Evolutionary conservation across 1,140 invertebrate species (phyloP).

Genomic region (Artemia franciscana): DNA sequence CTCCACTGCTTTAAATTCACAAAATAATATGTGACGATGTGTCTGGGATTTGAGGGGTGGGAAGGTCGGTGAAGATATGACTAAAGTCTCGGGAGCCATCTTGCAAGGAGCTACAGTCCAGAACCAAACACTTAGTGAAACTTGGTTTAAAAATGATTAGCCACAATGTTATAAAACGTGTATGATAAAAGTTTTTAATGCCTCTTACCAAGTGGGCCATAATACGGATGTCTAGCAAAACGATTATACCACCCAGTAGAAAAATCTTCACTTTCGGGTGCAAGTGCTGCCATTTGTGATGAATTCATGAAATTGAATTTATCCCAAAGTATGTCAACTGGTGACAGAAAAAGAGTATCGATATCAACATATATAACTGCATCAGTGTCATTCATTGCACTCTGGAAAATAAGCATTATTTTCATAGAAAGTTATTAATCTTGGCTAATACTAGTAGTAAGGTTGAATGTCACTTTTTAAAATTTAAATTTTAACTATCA

Average conservation of each 20-base stretch:
- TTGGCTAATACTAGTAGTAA: too few species aligned
- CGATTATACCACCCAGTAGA: constrained; percentile 86
- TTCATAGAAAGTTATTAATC: too few species aligned
- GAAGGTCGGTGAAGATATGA: too few species aligned
- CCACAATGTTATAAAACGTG: too few species aligned
- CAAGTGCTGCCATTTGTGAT: constrained; percentile 60
- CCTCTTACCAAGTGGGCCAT: constrained; percentile 54
- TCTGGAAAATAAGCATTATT: constrained; percentile 36
- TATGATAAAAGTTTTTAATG: too few species aligned
- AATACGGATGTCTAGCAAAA: constrained; percentile 83
- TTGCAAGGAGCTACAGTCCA: not conserved
- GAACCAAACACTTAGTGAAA: constrained; percentile 1
- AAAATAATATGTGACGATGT: too few species aligned
- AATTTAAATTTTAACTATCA: too few species aligned
- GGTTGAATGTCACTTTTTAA: too few species aligned
- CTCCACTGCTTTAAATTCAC: too few species aligned
- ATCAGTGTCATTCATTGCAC: constrained; percentile 49
- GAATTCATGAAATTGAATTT: constrained; percentile 61
- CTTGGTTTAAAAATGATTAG: constrained; percentile 6
- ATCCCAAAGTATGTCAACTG: constrained; percentile 55
- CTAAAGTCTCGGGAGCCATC: too few species aligned
- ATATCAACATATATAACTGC: constrained; percentile 80
- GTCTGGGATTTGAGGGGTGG: too few species aligned
- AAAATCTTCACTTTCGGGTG: constrained; percentile 69
- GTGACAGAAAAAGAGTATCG: constrained; percentile 62